Evolutionary conservation across 2,888 invertebrate species (phyloP).

Genomic region (Clitarchus hookeri): DNA sequence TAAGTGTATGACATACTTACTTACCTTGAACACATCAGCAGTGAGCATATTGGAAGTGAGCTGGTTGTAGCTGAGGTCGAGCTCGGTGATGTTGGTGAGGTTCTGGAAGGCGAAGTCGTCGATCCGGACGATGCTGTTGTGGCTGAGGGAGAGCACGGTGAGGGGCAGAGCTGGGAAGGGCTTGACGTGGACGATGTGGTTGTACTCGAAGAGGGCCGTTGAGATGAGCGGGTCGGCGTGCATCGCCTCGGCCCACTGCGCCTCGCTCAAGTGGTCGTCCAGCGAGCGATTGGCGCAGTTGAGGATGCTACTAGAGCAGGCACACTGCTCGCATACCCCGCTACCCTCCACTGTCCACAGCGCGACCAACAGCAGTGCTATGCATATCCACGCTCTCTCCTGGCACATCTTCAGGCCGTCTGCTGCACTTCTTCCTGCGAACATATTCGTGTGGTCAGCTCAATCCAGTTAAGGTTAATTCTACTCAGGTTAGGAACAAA

Average conservation of each 20-base stretch:
- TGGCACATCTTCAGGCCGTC: neutral
- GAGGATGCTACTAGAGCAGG: slow-evolving; percentile 46
- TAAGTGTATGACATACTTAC: neutral
- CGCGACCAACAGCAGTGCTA: neutral
- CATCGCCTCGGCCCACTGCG: slow-evolving; percentile 58
- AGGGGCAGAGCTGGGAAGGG: slow-evolving; percentile 60
- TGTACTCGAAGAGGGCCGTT: slow-evolving; percentile 56
- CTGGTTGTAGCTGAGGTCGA: slow-evolving; percentile 73
- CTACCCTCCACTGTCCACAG: neutral
- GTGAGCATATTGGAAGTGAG: slow-evolving; percentile 63
- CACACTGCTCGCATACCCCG: neutral
- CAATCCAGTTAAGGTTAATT: no score
- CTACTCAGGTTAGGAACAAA: no score
- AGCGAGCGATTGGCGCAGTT: slow-evolving; percentile 62
- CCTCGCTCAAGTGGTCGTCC: slow-evolving; percentile 57
- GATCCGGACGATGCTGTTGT: slow-evolving; percentile 67
- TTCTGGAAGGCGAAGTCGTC: slow-evolving; percentile 66
- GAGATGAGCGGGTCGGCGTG: neutral
- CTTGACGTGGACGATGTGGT: slow-evolving; percentile 57
- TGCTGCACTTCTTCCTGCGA: no score
- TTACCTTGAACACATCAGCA: slow-evolving; percentile 71
- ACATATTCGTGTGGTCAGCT: no score
- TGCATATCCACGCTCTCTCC: neutral
- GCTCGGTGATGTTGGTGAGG: slow-evolving; percentile 62
- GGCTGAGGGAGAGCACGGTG: slow-evolving; percentile 63